Conservation (phyloP, 2,888 invertebrate genomes). For the Notocelia uddmanniana region DNA sequence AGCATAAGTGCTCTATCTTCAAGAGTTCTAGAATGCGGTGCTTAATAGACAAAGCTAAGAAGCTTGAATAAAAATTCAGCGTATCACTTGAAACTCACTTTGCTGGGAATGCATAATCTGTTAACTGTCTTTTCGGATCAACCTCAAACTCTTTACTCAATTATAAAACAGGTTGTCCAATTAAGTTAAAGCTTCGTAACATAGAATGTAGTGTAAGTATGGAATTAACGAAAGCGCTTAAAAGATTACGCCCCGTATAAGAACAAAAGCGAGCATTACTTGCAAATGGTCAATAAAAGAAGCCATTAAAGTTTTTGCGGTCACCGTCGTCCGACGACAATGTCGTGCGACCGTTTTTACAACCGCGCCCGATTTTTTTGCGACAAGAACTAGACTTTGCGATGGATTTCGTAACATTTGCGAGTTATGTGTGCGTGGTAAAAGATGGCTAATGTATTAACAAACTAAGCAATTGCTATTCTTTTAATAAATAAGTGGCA, state of each 20-base stretch:
- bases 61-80: no score
- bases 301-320: slow-evolving; percentile 74
- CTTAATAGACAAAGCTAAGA: no score
- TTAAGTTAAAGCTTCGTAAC: background rate
- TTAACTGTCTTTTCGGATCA: no score
- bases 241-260: slow-evolving; percentile 62
- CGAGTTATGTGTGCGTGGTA: slow-evolving; percentile 7
- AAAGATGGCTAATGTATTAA: background rate
- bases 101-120: no score
- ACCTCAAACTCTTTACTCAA: background rate
- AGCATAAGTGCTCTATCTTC: no score
- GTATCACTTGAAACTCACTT: no score
- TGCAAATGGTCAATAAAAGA: slow-evolving; percentile 75
- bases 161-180: slow-evolving; percentile 21
- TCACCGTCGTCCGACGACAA: slow-evolving; percentile 61
- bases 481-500: background rate
- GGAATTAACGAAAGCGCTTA: slow-evolving; percentile 57
- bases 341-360: slow-evolving; percentile 64
- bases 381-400: slow-evolving; percentile 35
- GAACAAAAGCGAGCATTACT: slow-evolving; percentile 67
- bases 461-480: background rate
- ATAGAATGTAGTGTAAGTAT: slow-evolving; percentile 25
- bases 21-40: no score
- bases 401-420: slow-evolving; percentile 24
- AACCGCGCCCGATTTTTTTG: slow-evolving; percentile 51